Base-by-base conservation (phyloP, 2,113 vertebrate species). In the Collichthys lucidus region DNA sequence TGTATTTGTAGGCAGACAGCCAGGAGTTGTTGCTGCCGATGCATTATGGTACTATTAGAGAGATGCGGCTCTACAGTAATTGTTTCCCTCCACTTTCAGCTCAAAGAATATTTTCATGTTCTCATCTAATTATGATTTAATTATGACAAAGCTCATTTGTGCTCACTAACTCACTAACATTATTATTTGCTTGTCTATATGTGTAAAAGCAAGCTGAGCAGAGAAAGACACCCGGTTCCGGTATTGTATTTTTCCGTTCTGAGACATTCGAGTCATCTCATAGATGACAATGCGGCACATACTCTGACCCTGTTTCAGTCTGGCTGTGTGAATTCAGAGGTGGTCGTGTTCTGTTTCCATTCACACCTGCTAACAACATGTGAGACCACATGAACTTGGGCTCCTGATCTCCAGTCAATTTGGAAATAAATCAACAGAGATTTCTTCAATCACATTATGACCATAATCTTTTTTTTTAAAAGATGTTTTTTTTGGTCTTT, bases 1-100 rank as follows among this genome's bases (percentile, higher is more conserved):
- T 80, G 77, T 88, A n/a, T 86, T 76, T 81, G 77, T 49, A 57
- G 49, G 86, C 77, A 74, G 68, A 66, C 71, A 24, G 71, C 84
- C 82, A 86, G 47, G 62, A 79, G 80, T 82, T 49, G n/a, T 55
- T 67, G 31, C 55, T 26, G 11, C 20, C 11, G 20, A 47, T 56
- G 65, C 70, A 42, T 78, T 67, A 29, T 50, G 57, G 56, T 73
- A 29, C n/a, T 44, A 40, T 67, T 64, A 49, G 19, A 77, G 61
- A 76, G 79, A 59, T 19, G 14, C 14, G 53, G 50, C 44, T 74
- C 31, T 8, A 40, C 29, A 77, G 29, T 74, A 77, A 87, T 47
- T 64, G 46, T 63, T 79, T 57, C 57, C 64, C 53, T 53, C 11
- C 17, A 59, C 14, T 71, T 82, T 74, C 29, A 62, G 31, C 31